These are phyloP conservation scores for Sphaerophoria rueppellii DNA, from an alignment of 2,888 invertebrate species.

Conservation along the genomic window DNA sequence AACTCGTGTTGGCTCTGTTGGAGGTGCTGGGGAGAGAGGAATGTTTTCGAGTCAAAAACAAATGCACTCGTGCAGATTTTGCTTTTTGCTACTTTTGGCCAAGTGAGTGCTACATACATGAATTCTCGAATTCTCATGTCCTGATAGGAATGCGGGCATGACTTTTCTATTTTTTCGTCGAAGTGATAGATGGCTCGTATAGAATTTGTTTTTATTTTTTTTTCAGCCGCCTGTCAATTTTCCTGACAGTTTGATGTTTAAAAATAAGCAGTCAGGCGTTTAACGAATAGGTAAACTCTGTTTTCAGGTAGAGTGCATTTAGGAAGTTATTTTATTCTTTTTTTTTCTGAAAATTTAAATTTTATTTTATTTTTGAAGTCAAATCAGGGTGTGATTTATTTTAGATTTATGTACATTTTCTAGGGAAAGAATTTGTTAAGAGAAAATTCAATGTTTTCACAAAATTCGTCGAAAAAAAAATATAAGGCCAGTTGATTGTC, in stretches of 20 bases:
- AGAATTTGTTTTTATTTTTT: no score
- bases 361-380: conserved; percentile 4
- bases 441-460: no score
- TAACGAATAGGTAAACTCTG: conserved; percentile 43
- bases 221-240: conserved; percentile 41
- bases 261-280: conserved; percentile 38
- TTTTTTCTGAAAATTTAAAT: conserved; percentile 9
- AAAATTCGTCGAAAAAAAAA: no score
- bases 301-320: conserved; percentile 25
- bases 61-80: conserved; percentile 63
- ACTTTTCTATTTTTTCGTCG: conserved; percentile 15
- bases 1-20: not conserved
- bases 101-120: not conserved
- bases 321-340: conserved; percentile 33
- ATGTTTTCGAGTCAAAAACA: conserved; percentile 38
- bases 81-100: conserved; percentile 16
- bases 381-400: conserved; percentile 4
- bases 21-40: not conserved
- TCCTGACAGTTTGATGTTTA: conserved; percentile 52
- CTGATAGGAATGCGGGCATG: not conserved
- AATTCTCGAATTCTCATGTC: not conserved
- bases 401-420: not conserved
- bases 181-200: conserved; percentile 51
- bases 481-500: no score
- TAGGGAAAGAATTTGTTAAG: not conserved